These are phyloP conservation scores for Neodiprion fabricii DNA, from an alignment of 1,140 invertebrate genomes.

Conservation along the genomic window DNA sequence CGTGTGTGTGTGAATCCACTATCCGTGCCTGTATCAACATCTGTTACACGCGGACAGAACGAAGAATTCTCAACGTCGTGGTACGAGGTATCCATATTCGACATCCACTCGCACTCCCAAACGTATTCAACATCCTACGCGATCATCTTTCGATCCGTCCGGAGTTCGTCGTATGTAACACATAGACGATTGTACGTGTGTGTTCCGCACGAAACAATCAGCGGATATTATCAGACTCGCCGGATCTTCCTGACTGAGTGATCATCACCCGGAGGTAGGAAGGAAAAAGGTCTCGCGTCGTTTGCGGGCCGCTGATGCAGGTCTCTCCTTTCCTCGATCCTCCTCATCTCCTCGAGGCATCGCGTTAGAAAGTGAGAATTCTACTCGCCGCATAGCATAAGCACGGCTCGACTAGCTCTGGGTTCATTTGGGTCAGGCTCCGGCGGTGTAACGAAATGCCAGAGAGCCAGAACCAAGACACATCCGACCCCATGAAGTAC, in stretches of 20 bases:
- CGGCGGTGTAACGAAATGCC: not conserved
- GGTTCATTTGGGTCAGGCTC: not conserved
- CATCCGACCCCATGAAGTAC: too few species aligned
- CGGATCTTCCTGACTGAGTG: not conserved
- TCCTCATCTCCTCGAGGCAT: not conserved
- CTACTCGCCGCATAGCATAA: not conserved
- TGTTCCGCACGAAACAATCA: not conserved
- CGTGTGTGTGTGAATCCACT: too few species aligned
- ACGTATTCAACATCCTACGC: too few species aligned
- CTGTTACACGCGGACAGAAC: too few species aligned
- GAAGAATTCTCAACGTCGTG: too few species aligned
- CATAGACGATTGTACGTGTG: too few species aligned
- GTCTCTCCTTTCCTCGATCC: not conserved
- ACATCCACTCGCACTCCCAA: too few species aligned
- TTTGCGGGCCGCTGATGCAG: not conserved
- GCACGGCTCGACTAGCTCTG: not conserved
- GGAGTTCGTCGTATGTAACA: too few species aligned
- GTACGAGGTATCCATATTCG: too few species aligned
- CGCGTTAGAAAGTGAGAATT: slow-evolving; percentile 1
- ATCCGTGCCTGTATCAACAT: too few species aligned
- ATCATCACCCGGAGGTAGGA: not conserved
- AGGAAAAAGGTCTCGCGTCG: not conserved
- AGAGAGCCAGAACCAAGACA: not conserved
- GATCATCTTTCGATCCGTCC: too few species aligned
- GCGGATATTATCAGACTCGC: not conserved